Evolutionary conservation across 2,113 vertebrate species (phyloP).

Genomic region (Nymphicus hollandicus): DNA sequence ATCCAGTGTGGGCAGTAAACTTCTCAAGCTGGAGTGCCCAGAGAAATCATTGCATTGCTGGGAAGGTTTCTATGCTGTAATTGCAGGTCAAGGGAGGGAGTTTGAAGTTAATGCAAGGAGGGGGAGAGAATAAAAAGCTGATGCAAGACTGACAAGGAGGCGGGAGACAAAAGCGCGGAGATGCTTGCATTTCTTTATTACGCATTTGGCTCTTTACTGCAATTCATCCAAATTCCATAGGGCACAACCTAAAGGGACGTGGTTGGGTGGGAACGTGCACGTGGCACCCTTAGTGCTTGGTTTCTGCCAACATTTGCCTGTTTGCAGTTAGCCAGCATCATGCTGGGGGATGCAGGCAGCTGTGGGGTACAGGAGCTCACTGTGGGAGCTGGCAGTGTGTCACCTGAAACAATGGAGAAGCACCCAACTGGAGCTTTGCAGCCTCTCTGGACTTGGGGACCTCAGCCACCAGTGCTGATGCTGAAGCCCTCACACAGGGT

Average conservation of each 20-base stretch:
- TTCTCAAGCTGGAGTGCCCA: not conserved
- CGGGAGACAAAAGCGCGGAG: not conserved
- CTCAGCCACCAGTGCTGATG: not conserved
- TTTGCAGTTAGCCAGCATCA: not conserved
- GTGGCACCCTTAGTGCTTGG: not conserved
- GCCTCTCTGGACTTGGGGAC: not conserved
- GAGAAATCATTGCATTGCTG: not conserved
- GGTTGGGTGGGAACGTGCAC: rapidly evolving
- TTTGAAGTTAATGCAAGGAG: not conserved
- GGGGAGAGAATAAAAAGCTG: not conserved
- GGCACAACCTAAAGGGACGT: rapidly evolving
- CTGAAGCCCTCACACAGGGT: not conserved
- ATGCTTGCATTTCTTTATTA: not conserved
- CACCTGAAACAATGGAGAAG: not conserved
- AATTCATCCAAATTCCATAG: not conserved
- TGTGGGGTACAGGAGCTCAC: not conserved
- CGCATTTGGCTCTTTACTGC: not conserved
- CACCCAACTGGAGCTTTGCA: not conserved
- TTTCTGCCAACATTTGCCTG: not conserved
- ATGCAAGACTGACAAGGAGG: not conserved
- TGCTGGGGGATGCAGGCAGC: not conserved
- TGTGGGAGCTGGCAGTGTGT: not conserved
- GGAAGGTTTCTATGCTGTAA: not conserved
- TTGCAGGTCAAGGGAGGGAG: not conserved
- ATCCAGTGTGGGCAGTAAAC: slow-evolving; percentile 4